Base-by-base conservation (phyloP, 2,888 invertebrate species). In the Carcina quercana region DNA sequence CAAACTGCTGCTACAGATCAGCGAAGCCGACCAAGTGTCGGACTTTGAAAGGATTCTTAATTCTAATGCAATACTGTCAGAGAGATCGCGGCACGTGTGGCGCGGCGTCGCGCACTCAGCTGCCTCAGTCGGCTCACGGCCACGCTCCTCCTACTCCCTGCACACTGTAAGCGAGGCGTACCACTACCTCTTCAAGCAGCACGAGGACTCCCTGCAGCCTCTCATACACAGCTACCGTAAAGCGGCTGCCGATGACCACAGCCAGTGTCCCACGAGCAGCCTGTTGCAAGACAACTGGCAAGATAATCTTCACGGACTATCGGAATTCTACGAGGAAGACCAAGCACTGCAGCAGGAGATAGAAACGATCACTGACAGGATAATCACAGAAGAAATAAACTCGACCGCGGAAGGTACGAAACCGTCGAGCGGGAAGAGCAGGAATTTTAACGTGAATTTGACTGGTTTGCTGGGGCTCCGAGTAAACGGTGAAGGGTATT, bases 11-110 rank as follows among this genome's bases (percentile, higher is more conserved):
- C 64, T 75, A 60, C 79, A 85, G 68, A 87, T 87, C 68, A 79
- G 84, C 46, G 87, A 87, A 86, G 86, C 87, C 86, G 71, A 84
- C 48, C 76, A 86, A 85, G 83, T 86, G 64, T 71, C 73, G 19
- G 86, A 88, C 75, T 86, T 88, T 80, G 84, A 86, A 75, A 85
- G 87, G 86, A 86, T 88, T 86, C 87, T 87, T 64, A 78, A 76
- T 69, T 78, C 79, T 79, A 83, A 83, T 80, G 79, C 84, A 68
- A 78, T 82, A 76, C 74, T 71, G 75, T 71, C 68, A 52, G 74
- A 75, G 57, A 69, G 72, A 39, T 63, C 67, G 43, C 66, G 60
- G 15, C 73, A 75, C 60, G 75, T 78, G 72, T 82, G 80, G 82
- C 69, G 70, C 44, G 63, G 71, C 34, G 54, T 53, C 40, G 56